Evolutionary conservation across 2,797 vertebrate species (phyloP).

Genomic region (Novumbra hubbsi): DNA sequence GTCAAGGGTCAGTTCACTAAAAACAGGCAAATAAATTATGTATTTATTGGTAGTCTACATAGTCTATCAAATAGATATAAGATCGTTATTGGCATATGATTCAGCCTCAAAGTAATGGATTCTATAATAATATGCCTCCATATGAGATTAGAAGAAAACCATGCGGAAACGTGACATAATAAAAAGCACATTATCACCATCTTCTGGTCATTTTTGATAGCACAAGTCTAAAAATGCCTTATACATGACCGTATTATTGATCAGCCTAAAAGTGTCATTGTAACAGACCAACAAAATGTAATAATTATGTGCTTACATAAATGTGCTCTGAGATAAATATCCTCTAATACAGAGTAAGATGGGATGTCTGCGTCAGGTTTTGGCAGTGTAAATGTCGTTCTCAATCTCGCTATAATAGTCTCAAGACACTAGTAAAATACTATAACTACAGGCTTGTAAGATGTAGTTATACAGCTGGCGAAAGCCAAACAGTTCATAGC

Average conservation of each 20-base stretch:
- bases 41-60: neutral
- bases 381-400: too few relatives aligned
- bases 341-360: neutral
- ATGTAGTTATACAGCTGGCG: too few relatives aligned
- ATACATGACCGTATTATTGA: neutral
- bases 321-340: neutral
- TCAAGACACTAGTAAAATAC: too few relatives aligned
- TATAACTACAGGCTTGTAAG: too few relatives aligned
- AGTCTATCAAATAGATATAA: neutral
- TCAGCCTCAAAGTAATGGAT: neutral
- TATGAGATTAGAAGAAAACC: neutral
- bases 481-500: too few relatives aligned
- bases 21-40: neutral
- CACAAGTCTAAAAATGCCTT: neutral
- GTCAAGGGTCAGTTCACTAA: neutral
- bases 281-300: neutral
- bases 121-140: neutral
- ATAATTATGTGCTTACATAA: too few relatives aligned
- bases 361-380: neutral
- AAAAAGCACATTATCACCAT: neutral
- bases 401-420: too few relatives aligned
- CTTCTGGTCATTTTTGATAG: constrained; percentile 1
- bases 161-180: neutral
- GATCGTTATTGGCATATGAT: neutral
- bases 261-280: neutral